Percentiles rank a stretch among this genome's conserved stretches.
phyloP scores from a whole-genome alignment of 2,113 vertebrate genomes.

The Synchiropus splendidus region DNA sequence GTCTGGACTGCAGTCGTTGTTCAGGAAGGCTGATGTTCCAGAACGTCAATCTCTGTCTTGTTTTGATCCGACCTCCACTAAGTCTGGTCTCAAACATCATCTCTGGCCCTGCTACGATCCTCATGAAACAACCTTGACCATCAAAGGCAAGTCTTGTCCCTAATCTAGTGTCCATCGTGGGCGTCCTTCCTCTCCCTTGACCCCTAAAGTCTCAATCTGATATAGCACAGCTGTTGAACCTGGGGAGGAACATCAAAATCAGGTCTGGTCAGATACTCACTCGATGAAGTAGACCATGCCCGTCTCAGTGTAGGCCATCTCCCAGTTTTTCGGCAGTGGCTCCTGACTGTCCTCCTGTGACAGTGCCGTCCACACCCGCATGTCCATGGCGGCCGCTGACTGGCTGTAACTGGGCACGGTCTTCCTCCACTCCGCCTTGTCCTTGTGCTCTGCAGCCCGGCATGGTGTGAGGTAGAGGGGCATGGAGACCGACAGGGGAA shows the following conservation, averaged over 20 bases:
- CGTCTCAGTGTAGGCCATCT: slow-evolving; percentile 95
- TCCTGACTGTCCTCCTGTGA: slow-evolving; percentile 85
- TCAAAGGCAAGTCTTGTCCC: too few species aligned
- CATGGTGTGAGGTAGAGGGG: slow-evolving; percentile 34
- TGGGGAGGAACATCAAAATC: slow-evolving; percentile 2
- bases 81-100: too few species aligned
- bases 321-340: slow-evolving; percentile 88
- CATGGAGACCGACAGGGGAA: slow-evolving; percentile 43
- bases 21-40: too few species aligned
- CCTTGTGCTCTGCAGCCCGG: slow-evolving; percentile 76
- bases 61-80: too few species aligned
- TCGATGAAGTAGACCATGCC: slow-evolving; percentile 99
- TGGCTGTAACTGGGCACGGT: slow-evolving; percentile 92
- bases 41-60: too few species aligned
- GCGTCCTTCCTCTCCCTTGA: too few species aligned
- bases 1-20: too few species aligned
- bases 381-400: slow-evolving; percentile 79
- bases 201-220: too few species aligned
- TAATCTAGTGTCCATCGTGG: too few species aligned
- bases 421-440: slow-evolving; percentile 84
- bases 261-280: slow-evolving; percentile 67
- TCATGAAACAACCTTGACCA: too few species aligned
- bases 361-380: slow-evolving; percentile 72
- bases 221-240: too few species aligned
- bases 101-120: too few species aligned